Conservation (phyloP, 2,113 vertebrate species). For the Amphiprion ocellaris region DNA sequence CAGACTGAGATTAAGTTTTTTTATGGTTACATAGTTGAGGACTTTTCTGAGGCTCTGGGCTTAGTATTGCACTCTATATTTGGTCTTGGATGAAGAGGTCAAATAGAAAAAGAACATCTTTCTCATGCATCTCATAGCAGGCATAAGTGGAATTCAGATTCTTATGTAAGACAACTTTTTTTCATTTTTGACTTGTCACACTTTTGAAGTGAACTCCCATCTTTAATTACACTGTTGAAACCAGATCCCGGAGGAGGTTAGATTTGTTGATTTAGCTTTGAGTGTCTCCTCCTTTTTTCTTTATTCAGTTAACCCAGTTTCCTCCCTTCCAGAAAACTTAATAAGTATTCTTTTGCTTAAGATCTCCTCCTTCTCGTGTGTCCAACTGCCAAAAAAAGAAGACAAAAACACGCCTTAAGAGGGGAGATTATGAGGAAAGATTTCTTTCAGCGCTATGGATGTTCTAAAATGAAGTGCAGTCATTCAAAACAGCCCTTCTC, state of each 20-base stretch:
- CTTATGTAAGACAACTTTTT: constrained; percentile 55
- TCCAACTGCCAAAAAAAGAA: not conserved
- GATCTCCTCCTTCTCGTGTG: not conserved
- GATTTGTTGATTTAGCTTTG: constrained; percentile 55
- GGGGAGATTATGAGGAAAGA: too few species aligned
- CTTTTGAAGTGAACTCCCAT: constrained; percentile 33
- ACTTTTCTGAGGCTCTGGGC: constrained; percentile 15
- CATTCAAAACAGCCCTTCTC: constrained; percentile 34
- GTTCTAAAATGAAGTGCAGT: constrained; percentile 8
- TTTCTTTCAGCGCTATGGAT: not conserved
- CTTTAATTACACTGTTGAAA: constrained; percentile 53
- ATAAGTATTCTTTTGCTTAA: constrained; percentile 1
- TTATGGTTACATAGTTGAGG: constrained; percentile 19
- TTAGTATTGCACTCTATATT: constrained; percentile 49
- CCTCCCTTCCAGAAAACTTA: constrained; percentile 4
- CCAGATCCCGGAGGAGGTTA: constrained; percentile 35
- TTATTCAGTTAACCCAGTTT: constrained; percentile 32
- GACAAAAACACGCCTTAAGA: not conserved
- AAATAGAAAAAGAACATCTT: constrained; percentile 40
- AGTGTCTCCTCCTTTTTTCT: constrained; percentile 30
- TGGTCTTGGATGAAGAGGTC: constrained; percentile 43
- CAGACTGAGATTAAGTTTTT: constrained; percentile 34
- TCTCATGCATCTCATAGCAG: constrained; percentile 43
- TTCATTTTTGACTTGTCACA: constrained; percentile 46
- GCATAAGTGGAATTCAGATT: constrained; percentile 48